Evolutionary conservation across 2,888 invertebrate species (phyloP).

Genomic region (Drosophila tripunctata): DNA sequence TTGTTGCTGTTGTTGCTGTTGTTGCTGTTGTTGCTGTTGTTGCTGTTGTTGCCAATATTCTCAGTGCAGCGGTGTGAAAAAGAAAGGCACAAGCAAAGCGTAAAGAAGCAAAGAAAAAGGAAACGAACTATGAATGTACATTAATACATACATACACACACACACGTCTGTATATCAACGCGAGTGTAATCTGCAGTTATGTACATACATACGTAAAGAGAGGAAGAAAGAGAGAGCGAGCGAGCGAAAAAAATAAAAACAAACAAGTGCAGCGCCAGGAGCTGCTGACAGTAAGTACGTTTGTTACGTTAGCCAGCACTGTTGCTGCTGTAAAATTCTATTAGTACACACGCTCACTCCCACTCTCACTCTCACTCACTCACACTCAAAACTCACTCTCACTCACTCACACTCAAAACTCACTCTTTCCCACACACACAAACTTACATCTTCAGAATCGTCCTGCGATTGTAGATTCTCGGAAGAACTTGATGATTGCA

Average conservation of each 20-base stretch:
- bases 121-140: slow-evolving; percentile 65
- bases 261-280: slow-evolving; percentile 54
- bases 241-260: slow-evolving; percentile 19
- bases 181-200: slow-evolving; percentile 41
- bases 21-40: slow-evolving; percentile 35
- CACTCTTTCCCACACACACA: no score
- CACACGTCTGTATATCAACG: slow-evolving; percentile 9
- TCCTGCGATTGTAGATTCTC: slow-evolving; percentile 83
- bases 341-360: slow-evolving; percentile 9
- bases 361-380: slow-evolving; percentile 4
- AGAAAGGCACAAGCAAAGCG: slow-evolving; percentile 59
- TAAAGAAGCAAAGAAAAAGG: slow-evolving; percentile 61
- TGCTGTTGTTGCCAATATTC: slow-evolving; percentile 65
- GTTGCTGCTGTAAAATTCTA: slow-evolving; percentile 29
- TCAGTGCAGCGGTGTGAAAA: slow-evolving; percentile 65
- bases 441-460: slow-evolving; percentile 82
- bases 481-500: slow-evolving; percentile 82
- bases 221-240: no score
- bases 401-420: slow-evolving; percentile 9
- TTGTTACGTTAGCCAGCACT: slow-evolving; percentile 43
- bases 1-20: slow-evolving; percentile 64
- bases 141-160: slow-evolving; percentile 13
- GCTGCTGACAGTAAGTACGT: slow-evolving; percentile 28
- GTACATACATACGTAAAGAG: not conserved
- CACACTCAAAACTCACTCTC: not conserved